These are phyloP conservation scores for Stegophylla sp. DNA, from an alignment of 2,888 invertebrate species.

Conservation along the genomic window DNA sequence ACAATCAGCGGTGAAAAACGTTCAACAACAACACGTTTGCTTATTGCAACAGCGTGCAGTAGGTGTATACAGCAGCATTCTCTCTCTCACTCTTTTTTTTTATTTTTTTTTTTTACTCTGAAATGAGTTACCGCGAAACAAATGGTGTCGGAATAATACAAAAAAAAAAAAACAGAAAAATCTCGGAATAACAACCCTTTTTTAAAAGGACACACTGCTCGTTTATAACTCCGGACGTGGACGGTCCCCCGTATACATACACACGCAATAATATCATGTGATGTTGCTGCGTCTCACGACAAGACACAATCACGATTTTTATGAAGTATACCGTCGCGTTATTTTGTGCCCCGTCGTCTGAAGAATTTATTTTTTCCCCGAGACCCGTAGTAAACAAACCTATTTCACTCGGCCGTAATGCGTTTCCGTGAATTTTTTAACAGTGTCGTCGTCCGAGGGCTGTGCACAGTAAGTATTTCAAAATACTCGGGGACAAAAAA, in stretches of 20 bases:
- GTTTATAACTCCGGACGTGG: slow-evolving; percentile 29
- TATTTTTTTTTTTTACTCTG: neutral
- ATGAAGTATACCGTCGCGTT: slow-evolving; percentile 25
- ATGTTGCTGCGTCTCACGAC: slow-evolving; percentile 12
- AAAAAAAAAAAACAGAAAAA: slow-evolving; percentile 21
- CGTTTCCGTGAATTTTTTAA: neutral
- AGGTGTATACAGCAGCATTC: neutral
- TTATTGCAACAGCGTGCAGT: no score
- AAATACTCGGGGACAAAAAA: no score
- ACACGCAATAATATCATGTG: neutral
- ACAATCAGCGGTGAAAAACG: no score
- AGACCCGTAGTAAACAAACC: slow-evolving; percentile 31
- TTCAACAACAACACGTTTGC: no score
- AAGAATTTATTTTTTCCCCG: slow-evolving; percentile 26
- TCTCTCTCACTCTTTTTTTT: slow-evolving; percentile 10
- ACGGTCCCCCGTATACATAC: neutral
- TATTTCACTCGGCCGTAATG: slow-evolving; percentile 22
- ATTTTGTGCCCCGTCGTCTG: neutral
- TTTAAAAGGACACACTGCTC: slow-evolving; percentile 11
- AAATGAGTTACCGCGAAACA: slow-evolving; percentile 29
- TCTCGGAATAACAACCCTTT: slow-evolving; percentile 27
- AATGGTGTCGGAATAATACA: slow-evolving; percentile 21
- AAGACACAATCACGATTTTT: slow-evolving; percentile 15
- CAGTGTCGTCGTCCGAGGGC: neutral
- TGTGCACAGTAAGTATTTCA: no score